A percentile compares a stretch with the other conserved stretches of the same genome.
phyloP scores from a whole-genome alignment of 1,140 invertebrate species.

The Coenobita brevimanus region DNA sequence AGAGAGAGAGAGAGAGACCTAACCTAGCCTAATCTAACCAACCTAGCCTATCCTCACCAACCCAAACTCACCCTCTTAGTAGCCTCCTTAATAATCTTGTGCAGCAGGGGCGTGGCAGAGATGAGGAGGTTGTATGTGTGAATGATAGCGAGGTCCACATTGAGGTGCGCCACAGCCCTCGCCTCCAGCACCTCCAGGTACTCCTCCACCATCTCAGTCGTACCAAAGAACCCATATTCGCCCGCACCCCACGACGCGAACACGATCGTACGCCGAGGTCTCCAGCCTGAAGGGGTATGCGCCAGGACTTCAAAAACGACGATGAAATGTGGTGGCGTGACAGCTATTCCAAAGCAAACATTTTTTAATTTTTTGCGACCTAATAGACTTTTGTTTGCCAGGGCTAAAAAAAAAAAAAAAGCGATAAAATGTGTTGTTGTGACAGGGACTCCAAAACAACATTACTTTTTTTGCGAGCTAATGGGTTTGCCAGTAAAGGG shows the following conservation, averaged over 20 bases:
- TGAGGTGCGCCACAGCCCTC: constrained; percentile 73
- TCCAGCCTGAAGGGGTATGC: constrained; percentile 72
- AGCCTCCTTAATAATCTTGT: constrained; percentile 72
- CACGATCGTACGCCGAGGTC: constrained; percentile 74
- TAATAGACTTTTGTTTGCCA: too few relatives aligned
- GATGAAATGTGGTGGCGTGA: too few relatives aligned
- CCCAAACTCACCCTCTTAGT: constrained; percentile 70
- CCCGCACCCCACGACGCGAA: constrained; percentile 72
- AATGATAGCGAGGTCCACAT: constrained; percentile 71
- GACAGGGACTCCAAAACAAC: too few relatives aligned
- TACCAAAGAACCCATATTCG: constrained; percentile 70
- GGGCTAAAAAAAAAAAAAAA: too few relatives aligned
- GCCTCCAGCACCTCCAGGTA: constrained; percentile 67
- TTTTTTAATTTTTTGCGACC: too few relatives aligned
- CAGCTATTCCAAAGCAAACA: too few relatives aligned
- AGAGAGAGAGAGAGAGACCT: not conserved
- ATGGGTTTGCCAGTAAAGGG: too few relatives aligned
- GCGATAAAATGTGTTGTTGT: too few relatives aligned
- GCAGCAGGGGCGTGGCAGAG: constrained; percentile 71
- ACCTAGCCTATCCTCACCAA: not conserved
- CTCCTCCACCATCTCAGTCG: constrained; percentile 70
- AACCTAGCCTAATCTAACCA: not conserved
- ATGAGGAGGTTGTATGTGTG: constrained; percentile 67
- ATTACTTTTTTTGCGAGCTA: too few relatives aligned
- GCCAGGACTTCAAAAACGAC: too few relatives aligned